Conservation (phyloP, 2,113 vertebrate species). For the Anguilla japonica region DNA sequence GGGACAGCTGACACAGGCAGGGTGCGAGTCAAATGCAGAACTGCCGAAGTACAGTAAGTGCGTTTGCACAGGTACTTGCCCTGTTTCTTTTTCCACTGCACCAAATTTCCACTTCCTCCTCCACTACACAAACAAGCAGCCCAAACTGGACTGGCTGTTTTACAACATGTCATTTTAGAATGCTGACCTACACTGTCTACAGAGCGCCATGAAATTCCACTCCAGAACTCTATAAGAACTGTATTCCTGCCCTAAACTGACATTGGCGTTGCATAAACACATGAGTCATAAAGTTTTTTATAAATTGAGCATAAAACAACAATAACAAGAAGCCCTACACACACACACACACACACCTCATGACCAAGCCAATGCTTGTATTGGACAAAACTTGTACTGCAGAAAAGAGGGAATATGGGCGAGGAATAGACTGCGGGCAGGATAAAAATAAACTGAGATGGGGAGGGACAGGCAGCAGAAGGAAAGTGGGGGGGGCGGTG, state of each 20-base stretch:
- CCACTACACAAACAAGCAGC: slow-evolving; percentile 37
- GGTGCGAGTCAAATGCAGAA: slow-evolving; percentile 41
- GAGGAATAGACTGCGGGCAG: background rate
- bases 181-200: slow-evolving; percentile 30
- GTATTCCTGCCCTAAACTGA: slow-evolving; percentile 26
- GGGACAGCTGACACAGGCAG: background rate
- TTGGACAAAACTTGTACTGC: background rate
- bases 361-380: background rate
- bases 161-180: slow-evolving; percentile 39
- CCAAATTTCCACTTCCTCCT: slow-evolving; percentile 50
- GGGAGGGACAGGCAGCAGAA: slow-evolving; percentile 11
- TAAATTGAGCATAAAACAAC: background rate
- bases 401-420: background rate
- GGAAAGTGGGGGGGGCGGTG: slow-evolving; percentile 1
- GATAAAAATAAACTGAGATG: background rate
- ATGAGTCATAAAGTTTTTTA: background rate
- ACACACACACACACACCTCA: background rate
- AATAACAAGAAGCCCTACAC: background rate
- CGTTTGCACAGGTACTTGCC: slow-evolving; percentile 55
- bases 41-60: slow-evolving; percentile 44
- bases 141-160: slow-evolving; percentile 27
- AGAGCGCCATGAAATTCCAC: slow-evolving; percentile 29
- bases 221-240: background rate
- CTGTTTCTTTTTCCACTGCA: slow-evolving; percentile 59
- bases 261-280: slow-evolving; percentile 34